These are phyloP conservation scores for Glossophaga mutica DNA, from an alignment of 2,797 vertebrate species.

Conservation along the genomic window DNA sequence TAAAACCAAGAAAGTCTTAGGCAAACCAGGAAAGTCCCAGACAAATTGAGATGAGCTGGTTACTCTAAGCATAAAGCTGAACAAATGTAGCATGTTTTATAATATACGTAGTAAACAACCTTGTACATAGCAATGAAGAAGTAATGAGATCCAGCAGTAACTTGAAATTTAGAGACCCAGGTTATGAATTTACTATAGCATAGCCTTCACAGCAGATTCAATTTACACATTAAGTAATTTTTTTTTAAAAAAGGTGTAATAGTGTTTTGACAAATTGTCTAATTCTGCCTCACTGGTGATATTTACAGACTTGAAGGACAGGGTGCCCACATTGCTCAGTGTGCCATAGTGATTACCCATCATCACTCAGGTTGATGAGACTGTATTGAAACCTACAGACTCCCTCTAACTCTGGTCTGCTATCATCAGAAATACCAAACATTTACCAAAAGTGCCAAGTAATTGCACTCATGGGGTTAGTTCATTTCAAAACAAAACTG, in stretches of 20 bases:
- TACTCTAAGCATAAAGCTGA: not conserved
- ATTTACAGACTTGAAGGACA: not conserved
- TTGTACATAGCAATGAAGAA: not conserved
- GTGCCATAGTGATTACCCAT: not conserved
- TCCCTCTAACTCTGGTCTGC: not conserved
- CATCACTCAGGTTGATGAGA: not conserved
- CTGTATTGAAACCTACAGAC: not conserved
- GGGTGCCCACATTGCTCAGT: not conserved
- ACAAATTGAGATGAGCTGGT: not conserved
- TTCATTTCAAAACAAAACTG: conserved; percentile 66
- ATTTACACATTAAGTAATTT: not conserved
- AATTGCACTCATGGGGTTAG: conserved; percentile 51
- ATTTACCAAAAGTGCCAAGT: conserved; percentile 44
- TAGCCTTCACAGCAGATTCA: not conserved
- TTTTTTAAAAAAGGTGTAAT: not conserved
- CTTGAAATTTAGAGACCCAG: not conserved
- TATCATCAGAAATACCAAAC: conserved; percentile 40
- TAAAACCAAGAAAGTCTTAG: not conserved
- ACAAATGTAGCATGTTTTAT: not conserved
- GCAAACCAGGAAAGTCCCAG: not conserved
- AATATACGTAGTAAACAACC: not conserved
- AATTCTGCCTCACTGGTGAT: not conserved
- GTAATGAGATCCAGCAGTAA: not conserved
- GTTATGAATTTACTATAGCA: not conserved
- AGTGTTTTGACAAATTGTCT: not conserved